These are phyloP conservation scores for Odontocerum albicorne DNA, from an alignment of 2,888 invertebrate genomes.

Conservation along the genomic window DNA sequence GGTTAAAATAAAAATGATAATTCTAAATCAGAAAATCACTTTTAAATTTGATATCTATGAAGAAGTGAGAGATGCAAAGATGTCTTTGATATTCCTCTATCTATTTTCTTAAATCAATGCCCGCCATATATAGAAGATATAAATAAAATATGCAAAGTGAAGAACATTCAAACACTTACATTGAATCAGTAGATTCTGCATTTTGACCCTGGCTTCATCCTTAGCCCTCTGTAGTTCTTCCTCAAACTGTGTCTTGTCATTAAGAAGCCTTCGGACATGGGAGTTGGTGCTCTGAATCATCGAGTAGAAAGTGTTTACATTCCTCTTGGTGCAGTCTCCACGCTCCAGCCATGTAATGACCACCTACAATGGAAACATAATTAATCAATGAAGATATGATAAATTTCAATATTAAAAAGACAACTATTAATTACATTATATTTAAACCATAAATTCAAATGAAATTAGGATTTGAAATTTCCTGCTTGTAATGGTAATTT, in stretches of 20 bases:
- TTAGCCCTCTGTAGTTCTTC: conserved; percentile 86
- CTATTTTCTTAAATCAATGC: too few relatives aligned
- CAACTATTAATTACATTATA: background rate
- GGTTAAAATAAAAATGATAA: too few relatives aligned
- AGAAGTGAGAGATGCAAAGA: too few relatives aligned
- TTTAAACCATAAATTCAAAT: background rate
- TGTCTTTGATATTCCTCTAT: too few relatives aligned
- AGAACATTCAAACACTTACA: conserved; percentile 69
- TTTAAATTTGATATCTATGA: too few relatives aligned
- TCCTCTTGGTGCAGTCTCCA: conserved; percentile 91
- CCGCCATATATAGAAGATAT: background rate
- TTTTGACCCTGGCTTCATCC: conserved; percentile 80
- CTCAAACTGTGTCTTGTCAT: conserved; percentile 83
- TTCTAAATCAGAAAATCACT: too few relatives aligned
- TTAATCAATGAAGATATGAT: background rate
- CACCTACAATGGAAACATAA: conserved; percentile 53
- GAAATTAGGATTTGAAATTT: too few relatives aligned
- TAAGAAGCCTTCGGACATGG: conserved; percentile 82
- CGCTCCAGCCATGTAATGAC: conserved; percentile 91
- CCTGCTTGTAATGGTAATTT: too few relatives aligned
- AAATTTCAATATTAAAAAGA: background rate
- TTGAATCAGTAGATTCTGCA: conserved; percentile 85
- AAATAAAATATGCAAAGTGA: too few relatives aligned
- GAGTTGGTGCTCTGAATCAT: conserved; percentile 96
- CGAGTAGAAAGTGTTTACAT: conserved; percentile 89